These are phyloP conservation scores for Mesocricetus auratus DNA, from an alignment of 2,113 vertebrate genomes.

Conservation along the genomic window DNA sequence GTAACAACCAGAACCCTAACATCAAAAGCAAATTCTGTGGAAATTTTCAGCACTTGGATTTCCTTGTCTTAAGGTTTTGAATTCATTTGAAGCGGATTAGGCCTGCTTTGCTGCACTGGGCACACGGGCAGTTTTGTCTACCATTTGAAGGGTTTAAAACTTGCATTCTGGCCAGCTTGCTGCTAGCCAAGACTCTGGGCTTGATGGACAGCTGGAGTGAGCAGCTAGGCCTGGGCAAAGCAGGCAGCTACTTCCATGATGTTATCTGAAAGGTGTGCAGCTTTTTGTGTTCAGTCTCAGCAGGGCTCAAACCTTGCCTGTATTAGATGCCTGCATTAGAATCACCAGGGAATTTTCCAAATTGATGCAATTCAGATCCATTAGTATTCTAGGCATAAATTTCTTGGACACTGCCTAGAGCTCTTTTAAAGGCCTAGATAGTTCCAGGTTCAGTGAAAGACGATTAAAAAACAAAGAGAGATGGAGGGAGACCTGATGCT, in stretches of 20 bases:
- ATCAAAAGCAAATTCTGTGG: constrained; percentile 29
- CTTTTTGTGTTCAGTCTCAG: not conserved
- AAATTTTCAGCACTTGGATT: constrained; percentile 10
- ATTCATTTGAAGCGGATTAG: constrained; percentile 58
- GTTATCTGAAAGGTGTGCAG: not conserved
- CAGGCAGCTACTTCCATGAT: not conserved
- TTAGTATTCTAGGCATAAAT: not conserved
- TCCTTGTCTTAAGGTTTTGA: constrained; percentile 27
- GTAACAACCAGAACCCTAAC: not conserved
- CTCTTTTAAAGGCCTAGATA: not conserved
- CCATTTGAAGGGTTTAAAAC: constrained; percentile 55
- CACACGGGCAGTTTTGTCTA: not conserved
- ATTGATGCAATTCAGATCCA: not conserved
- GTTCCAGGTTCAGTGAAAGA: not conserved
- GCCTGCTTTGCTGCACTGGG: constrained; percentile 19
- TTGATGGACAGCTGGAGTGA: not conserved
- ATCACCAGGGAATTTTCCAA: not conserved
- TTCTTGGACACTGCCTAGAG: not conserved
- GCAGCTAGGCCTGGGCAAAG: not conserved
- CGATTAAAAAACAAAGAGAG: not conserved
- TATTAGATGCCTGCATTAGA: not conserved
- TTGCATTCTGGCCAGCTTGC: constrained; percentile 31
- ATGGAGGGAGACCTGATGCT: not conserved
- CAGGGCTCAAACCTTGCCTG: not conserved
- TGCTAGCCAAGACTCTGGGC: constrained; percentile 17